phyloP scores from a whole-genome alignment of 2,888 invertebrate species.

The Polymixis flavicincta region DNA sequence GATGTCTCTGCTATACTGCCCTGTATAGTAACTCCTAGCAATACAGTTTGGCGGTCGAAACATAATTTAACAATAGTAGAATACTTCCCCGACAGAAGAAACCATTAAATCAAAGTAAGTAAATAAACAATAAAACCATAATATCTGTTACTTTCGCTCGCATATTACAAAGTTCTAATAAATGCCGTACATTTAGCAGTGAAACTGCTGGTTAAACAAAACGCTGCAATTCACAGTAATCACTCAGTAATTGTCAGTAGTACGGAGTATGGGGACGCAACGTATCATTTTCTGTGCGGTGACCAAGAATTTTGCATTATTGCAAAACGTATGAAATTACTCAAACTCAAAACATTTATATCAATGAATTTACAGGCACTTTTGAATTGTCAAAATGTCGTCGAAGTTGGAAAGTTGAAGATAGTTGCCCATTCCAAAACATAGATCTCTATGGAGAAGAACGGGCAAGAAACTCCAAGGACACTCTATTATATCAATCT shows the following conservation, averaged over 20 bases:
- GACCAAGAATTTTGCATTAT: conserved; percentile 23
- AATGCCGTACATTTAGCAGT: conserved; percentile 38
- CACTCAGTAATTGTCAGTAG: conserved; percentile 35
- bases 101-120: neutral
- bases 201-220: conserved; percentile 34
- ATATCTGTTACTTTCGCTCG: neutral
- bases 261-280: conserved; percentile 12
- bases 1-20: too few species aligned
- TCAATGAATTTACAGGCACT: too few species aligned
- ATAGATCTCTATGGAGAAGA: too few species aligned
- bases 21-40: neutral
- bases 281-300: conserved; percentile 55
- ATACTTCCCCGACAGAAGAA: neutral
- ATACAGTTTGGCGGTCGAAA: neutral
- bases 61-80: neutral
- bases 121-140: neutral
- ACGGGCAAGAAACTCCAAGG: too few species aligned
- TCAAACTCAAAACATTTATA: too few species aligned
- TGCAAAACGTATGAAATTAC: neutral
- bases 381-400: too few species aligned
- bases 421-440: too few species aligned
- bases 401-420: too few species aligned
- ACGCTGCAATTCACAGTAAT: conserved; percentile 37
- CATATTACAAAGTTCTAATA: conserved; percentile 12
- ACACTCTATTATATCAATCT: too few species aligned